These are phyloP conservation scores for Ernsta delagoae DNA, from an alignment of 2,888 invertebrate species.

Conservation along the genomic window DNA sequence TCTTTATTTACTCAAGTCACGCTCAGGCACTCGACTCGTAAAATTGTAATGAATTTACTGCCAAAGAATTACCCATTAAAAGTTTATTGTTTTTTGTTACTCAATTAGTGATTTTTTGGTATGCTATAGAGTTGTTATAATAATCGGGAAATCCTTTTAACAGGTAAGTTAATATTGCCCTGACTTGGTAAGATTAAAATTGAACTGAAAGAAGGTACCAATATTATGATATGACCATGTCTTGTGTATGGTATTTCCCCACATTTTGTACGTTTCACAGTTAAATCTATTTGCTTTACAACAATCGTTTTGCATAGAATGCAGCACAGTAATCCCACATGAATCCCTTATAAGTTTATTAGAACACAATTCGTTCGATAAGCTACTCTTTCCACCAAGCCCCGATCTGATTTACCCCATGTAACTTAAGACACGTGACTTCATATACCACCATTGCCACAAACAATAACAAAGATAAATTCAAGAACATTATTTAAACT, in stretches of 20 bases:
- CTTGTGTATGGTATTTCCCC: no score
- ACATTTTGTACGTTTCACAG: no score
- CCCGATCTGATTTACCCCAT: conserved; percentile 61
- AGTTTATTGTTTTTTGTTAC: conserved; percentile 46
- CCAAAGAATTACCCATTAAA: conserved; percentile 46
- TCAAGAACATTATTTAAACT: background rate
- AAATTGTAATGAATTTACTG: conserved; percentile 50
- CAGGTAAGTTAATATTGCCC: background rate
- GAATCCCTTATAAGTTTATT: conserved; percentile 43
- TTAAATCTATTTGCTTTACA: no score
- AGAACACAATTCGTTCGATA: conserved; percentile 47
- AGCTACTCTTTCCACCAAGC: conserved; percentile 48
- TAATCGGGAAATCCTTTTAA: background rate
- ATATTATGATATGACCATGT: no score
- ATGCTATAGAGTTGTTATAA: background rate
- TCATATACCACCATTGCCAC: conserved; percentile 54
- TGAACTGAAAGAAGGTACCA: no score
- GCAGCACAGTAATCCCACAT: background rate
- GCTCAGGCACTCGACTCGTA: conserved; percentile 51
- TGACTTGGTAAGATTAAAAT: no score
- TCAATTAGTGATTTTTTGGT: conserved; percentile 35
- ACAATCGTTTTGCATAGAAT: no score
- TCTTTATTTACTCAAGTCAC: conserved; percentile 62
- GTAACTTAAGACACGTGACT: conserved; percentile 68
- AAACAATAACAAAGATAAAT: conserved; percentile 38